These are phyloP conservation scores for Oenanthe oenanthe DNA, from an alignment of 2,113 vertebrate genomes.

Conservation along the genomic window DNA sequence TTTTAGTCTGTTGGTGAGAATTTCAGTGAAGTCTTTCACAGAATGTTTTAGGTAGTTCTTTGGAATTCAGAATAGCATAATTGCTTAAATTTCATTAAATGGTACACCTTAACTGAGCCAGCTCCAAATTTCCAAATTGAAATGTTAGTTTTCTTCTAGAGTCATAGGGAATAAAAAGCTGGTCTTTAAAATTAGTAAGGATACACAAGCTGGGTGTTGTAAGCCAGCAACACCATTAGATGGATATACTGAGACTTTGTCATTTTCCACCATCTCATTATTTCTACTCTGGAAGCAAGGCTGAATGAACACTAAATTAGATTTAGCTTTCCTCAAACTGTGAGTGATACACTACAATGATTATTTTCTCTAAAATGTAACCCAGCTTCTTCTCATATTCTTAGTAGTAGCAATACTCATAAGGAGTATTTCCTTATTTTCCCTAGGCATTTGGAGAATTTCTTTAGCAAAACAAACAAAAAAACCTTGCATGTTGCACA, in stretches of 20 bases:
- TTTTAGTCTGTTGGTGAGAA: neutral
- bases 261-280: rapidly evolving
- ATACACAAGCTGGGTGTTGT: neutral
- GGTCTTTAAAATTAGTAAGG: neutral
- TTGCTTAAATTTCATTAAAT: neutral
- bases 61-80: neutral
- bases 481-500: neutral
- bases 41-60: neutral
- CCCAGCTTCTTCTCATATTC: neutral
- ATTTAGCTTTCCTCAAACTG: neutral
- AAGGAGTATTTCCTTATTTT: neutral
- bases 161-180: neutral
- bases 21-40: neutral
- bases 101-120: neutral
- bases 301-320: neutral
- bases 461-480: neutral
- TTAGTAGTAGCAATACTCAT: neutral
- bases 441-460: neutral
- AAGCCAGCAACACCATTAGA: neutral
- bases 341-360: neutral
- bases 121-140: neutral
- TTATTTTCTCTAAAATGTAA: neutral
- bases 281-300: neutral
- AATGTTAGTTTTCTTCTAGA: neutral
- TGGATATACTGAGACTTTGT: neutral